Evolutionary conservation across 2,888 invertebrate species (phyloP).

Genomic region (Suillia variegata): DNA sequence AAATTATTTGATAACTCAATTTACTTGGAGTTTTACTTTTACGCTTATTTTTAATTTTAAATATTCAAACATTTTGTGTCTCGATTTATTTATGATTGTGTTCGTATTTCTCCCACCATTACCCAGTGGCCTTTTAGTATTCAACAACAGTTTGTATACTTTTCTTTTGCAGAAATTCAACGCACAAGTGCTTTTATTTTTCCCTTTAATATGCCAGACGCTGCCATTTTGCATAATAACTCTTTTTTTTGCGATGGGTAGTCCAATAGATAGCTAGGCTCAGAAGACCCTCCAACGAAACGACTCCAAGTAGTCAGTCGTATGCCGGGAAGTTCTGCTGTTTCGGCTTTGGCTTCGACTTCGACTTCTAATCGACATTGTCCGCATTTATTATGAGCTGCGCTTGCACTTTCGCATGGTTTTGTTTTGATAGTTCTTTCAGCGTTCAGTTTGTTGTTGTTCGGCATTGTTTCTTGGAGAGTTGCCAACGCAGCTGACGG

Average conservation of each 20-base stretch:
- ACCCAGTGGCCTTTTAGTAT: no score
- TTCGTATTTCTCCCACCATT: no score
- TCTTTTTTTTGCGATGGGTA: neutral
- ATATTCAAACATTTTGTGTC: no score
- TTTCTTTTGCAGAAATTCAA: constrained; percentile 20
- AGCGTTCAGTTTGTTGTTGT: no score
- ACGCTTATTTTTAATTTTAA: no score
- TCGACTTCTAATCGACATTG: constrained; percentile 47
- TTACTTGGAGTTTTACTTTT: no score
- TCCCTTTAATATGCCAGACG: constrained; percentile 28
- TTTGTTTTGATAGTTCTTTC: neutral
- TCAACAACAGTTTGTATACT: no score
- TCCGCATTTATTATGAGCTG: constrained; percentile 44
- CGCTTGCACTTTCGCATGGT: constrained; percentile 18
- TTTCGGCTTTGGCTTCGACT: neutral
- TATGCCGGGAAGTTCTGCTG: neutral
- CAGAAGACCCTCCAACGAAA: no score
- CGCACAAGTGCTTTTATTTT: constrained; percentile 24
- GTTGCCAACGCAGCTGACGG: neutral
- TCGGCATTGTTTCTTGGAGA: no score
- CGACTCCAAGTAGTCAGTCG: no score
- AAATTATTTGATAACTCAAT: no score
- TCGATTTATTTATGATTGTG: no score
- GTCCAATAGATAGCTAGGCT: neutral
- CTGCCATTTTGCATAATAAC: constrained; percentile 17